Conservation (phyloP, 2,113 vertebrate genomes). For the Nerophis lumbriciformis region DNA sequence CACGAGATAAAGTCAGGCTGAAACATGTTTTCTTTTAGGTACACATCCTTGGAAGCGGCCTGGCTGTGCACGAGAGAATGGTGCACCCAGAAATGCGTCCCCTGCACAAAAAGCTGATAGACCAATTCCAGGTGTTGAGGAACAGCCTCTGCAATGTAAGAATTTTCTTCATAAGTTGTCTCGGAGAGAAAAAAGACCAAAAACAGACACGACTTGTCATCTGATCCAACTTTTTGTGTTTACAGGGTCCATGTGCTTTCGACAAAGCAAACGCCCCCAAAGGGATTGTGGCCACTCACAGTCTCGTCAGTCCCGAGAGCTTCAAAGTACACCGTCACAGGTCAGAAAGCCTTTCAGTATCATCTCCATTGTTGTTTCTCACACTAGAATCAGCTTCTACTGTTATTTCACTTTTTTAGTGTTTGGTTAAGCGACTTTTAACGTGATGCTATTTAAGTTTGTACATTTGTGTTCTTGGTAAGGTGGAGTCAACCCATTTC, state of each 20-base stretch:
- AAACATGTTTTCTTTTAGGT: conserved; percentile 67
- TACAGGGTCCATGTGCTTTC: conserved; percentile 88
- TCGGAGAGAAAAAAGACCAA: too few species aligned
- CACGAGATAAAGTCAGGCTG: too few species aligned
- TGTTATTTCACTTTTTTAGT: too few species aligned
- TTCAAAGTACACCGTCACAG: conserved; percentile 91
- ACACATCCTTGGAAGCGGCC: conserved; percentile 86
- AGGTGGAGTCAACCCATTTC: too few species aligned
- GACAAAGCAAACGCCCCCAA: conserved; percentile 81
- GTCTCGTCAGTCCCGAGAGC: conserved; percentile 88
- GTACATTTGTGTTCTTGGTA: too few species aligned
- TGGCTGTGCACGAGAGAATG: conserved; percentile 93
- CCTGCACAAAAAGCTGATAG: conserved; percentile 95
- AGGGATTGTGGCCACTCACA: conserved; percentile 79
- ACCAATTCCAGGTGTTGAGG: conserved; percentile 99
- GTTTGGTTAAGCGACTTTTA: too few species aligned
- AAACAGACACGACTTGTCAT: too few species aligned
- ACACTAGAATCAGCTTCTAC: neutral
- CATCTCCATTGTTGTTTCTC: neutral
- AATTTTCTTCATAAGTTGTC: too few species aligned
- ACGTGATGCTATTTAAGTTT: too few species aligned
- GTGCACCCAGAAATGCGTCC: conserved; percentile 99
- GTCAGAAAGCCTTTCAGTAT: conserved; percentile 46
- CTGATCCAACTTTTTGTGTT: neutral
- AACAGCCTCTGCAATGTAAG: conserved; percentile 93